phyloP scores from a whole-genome alignment of 2,888 invertebrate species.

The Chrysotoxum bicinctum region DNA sequence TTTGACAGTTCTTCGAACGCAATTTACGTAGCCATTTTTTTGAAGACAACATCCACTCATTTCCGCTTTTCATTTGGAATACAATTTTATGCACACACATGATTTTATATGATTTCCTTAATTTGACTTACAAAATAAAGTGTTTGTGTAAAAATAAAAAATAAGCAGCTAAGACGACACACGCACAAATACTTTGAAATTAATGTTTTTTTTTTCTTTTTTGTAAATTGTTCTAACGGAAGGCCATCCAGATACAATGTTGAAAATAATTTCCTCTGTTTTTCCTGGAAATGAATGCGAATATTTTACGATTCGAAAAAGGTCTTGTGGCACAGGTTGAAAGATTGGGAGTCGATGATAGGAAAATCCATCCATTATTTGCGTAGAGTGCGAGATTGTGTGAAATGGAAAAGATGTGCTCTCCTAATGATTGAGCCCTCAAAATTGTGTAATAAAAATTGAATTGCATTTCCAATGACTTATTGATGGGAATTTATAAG shows the following conservation, averaged over 20 bases:
- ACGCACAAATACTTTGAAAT: conserved; percentile 12
- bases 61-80: conserved; percentile 58
- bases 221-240: conserved; percentile 33
- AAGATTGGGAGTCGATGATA: background rate
- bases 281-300: conserved; percentile 10
- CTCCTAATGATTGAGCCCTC: conserved; percentile 60
- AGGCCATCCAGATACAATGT: conserved; percentile 53
- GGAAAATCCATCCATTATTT: conserved; percentile 20
- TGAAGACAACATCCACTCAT: conserved; percentile 2
- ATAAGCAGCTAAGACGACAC: conserved; percentile 23
- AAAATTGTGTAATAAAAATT: conserved; percentile 67
- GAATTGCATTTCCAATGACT: conserved; percentile 71
- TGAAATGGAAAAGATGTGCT: conserved; percentile 34
- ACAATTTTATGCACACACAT: conserved; percentile 33
- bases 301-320: background rate
- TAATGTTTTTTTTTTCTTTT: conserved; percentile 31
- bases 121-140: conserved; percentile 50
- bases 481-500: conserved; percentile 70
- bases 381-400: conserved; percentile 26
- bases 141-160: conserved; percentile 12
- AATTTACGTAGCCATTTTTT: conserved; percentile 12
- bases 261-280: conserved; percentile 61
- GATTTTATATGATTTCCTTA: conserved; percentile 56
- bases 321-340: background rate
- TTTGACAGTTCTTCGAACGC: conserved; percentile 12